Evolutionary conservation across 2,797 vertebrate genomes (phyloP), one percentile per base, ranked within the genome.

Genomic region (Rhadinocentrus ornatus): DNA sequence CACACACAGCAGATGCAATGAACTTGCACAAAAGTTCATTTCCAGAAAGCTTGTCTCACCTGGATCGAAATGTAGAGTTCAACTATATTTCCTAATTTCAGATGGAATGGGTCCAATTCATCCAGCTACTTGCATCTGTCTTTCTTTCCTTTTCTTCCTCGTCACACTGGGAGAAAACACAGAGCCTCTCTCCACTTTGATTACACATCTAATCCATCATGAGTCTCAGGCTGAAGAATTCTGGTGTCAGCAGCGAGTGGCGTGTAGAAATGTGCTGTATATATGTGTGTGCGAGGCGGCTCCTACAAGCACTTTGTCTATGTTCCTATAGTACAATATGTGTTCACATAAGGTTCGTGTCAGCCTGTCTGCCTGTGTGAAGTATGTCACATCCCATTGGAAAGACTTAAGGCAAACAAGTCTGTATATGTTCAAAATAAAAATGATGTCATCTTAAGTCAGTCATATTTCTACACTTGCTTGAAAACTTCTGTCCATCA

Each of bases 161-260:
- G 22, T 79, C 48, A 63, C 81, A 72, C 78, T 61, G 75, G 76
- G 71, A 84, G 84, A 89, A 92, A 91, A 88, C 89, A 88, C 39
- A 73, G 78, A 84, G 86, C 79, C 85, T 86, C 86, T 86, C 89
- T 94, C 91, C 53, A 84, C 88, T 88, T 91, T 86, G 89, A 93
- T 94, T 94, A 93, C 87, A 81, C 90, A 90, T 93, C 93, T 93
- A 93, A 94, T 94, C 93, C 92, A 94, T 95, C 94, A 94, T 91
- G 73, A 48, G 82, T 93, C 92, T 93, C 94, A 92, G 86, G 71
- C 86, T 90, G 92, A 91, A 92, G 91, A 91, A 93, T 91, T 92
- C 89, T 80, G 81, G 88, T 93, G 93, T 94, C 93, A 88, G 89
- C 81, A 80, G 89, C 61, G 22, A 81, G 81, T 73, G 22, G 69